Base-by-base conservation (phyloP, 1,140 invertebrate species). In the Bombus pyrosoma region DNA sequence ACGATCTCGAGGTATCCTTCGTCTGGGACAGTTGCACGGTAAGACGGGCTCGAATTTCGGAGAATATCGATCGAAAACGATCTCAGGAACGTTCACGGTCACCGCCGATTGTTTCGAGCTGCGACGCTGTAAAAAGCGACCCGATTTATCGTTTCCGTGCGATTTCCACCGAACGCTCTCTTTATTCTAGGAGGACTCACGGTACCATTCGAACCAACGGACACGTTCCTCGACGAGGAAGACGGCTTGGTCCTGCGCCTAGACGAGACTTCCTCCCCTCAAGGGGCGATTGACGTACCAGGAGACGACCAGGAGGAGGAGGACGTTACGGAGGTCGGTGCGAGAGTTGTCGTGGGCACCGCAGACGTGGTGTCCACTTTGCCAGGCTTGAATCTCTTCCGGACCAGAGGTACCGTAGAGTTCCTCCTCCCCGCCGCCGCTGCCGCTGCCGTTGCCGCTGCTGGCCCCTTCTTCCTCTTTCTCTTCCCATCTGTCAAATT, bases 401-500 rank as follows among this genome's bases (percentile, higher is more conserved):
- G 85, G 74, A 43, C 75, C 25, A 76, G 37, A 12, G 53, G 37
- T 43, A 37, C 39, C 84, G 80, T 41, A 18, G 71, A 32, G 57
- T 68, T 87, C 88, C 88, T 85, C 79, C 78, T 81, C 66, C 68
- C 59, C 59, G 59, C 2, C 10, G 73, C 25, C 28, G 57, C 10
- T 0, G 25, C 57, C 57, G 28, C 25, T 1, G 57, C 57, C 77
- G 53, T 12, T 12, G 25, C 28, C 57, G 64, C 66, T 53, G 80
- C 41, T 32, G 68, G 73, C 25, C 84, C 74, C 80, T 78, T 91
- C 72, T 69, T 91, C 90, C 72, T 91, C 87, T 39, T 90, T 86
- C 90, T 91, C 81, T 90, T 88, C 64, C 87, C 89, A 73, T 90
- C 89, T 86, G 89, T 90, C 84, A 91, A 91, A 91, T 91, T 83